Percentiles rank a stretch among this genome's conserved stretches.
Evolutionary conservation across 2,797 vertebrate genomes (phyloP).

Genomic region (Sebastes iracundus): DNA sequence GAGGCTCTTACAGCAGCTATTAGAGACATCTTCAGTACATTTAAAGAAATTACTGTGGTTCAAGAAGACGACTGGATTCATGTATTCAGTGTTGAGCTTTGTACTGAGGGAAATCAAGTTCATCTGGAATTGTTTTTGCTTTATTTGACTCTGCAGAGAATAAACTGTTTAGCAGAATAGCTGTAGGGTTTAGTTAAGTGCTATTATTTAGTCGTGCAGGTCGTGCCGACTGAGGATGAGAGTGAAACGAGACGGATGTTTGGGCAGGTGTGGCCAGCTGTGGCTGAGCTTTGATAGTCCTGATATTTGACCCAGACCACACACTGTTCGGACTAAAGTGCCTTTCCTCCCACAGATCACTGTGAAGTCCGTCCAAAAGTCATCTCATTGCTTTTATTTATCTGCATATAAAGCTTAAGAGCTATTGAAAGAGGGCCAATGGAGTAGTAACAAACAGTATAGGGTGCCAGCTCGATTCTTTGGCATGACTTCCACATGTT

Average conservation of each 20-base stretch:
- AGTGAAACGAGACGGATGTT: slow-evolving; percentile 46
- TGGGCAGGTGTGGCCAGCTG: slow-evolving; percentile 33
- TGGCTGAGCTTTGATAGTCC: slow-evolving; percentile 13
- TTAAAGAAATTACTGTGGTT: slow-evolving; percentile 24
- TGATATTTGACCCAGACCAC: slow-evolving; percentile 35
- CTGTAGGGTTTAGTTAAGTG: slow-evolving; percentile 5
- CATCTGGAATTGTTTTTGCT: neutral
- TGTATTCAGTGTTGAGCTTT: neutral
- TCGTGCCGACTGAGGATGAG: slow-evolving; percentile 1
- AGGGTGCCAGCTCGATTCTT: neutral
- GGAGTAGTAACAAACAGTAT: neutral
- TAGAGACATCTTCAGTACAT: slow-evolving; percentile 8
- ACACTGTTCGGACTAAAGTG: slow-evolving; percentile 3
- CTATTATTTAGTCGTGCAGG: neutral
- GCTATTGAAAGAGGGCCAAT: neutral
- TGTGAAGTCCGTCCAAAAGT: neutral
- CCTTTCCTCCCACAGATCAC: slow-evolving; percentile 30
- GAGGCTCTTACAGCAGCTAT: slow-evolving; percentile 17
- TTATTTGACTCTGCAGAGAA: neutral
- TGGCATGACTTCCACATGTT: neutral
- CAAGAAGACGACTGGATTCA: neutral
- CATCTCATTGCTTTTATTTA: slow-evolving; percentile 9
- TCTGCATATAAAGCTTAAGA: neutral
- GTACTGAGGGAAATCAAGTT: neutral
- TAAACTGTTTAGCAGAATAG: neutral